Percentiles rank a stretch among this genome's conserved stretches.
phyloP scores from a whole-genome alignment of 2,888 invertebrate species.

The Bedellia somnulentella region DNA sequence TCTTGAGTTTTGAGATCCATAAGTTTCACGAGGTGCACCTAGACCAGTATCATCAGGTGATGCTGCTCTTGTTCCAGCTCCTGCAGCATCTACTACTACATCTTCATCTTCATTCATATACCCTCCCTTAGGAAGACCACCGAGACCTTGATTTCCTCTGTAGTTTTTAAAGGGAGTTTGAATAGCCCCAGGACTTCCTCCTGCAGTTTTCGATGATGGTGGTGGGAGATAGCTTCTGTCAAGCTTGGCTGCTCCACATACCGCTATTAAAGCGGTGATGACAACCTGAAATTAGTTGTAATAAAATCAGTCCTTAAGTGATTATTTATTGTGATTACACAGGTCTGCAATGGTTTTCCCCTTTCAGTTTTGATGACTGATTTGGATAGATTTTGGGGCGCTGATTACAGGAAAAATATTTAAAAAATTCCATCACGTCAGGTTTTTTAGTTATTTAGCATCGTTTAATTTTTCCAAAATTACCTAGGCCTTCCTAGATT shows the following conservation, averaged over 20 bases:
- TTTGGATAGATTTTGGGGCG: no score
- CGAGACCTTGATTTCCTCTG: constrained; percentile 17
- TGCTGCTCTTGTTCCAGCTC: constrained; percentile 31
- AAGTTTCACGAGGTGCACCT: constrained; percentile 29
- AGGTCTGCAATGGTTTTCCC: no score
- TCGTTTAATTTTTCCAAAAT: no score
- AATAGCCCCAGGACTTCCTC: constrained; percentile 27
- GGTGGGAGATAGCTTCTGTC: constrained; percentile 38
- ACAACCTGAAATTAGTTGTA: constrained; percentile 28
- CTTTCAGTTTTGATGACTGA: no score
- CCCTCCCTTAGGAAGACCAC: constrained; percentile 27
- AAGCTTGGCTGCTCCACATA: constrained; percentile 34
- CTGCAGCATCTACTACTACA: constrained; percentile 42
- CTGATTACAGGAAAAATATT: no score
- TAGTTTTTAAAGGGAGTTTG: constrained; percentile 20
- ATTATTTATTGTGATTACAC: no score
- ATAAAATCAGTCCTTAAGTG: no score
- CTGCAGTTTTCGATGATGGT: constrained; percentile 28
- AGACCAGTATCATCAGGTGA: constrained; percentile 26
- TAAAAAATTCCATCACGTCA: no score
- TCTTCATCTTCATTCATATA: constrained; percentile 37
- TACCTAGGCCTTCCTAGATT: no score
- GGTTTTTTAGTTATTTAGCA: no score
- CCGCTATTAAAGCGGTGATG: constrained; percentile 36
- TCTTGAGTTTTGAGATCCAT: constrained; percentile 43